Percentiles rank a stretch among this genome's conserved stretches.
Conservation (phyloP, 2,797 vertebrate genomes). For the Salarias fasciatus region DNA sequence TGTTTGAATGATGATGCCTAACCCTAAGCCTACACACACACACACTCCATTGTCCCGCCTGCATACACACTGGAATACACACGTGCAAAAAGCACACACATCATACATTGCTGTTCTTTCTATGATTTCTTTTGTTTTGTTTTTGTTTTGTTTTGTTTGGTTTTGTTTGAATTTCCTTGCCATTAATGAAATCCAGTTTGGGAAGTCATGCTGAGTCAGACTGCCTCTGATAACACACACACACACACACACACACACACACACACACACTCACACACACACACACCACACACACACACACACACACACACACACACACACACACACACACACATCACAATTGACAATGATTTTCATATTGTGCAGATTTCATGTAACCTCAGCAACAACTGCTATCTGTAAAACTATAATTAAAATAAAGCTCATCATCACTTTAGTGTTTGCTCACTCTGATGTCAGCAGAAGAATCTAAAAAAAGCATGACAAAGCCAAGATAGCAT, state of each 20-base stretch:
- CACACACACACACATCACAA: not conserved
- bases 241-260: not conserved
- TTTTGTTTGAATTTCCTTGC: conserved; percentile 35
- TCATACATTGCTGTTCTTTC: conserved; percentile 32
- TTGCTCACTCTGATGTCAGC: no score
- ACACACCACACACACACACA: not conserved
- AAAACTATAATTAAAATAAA: no score
- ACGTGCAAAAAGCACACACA: not conserved
- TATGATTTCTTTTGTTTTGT: conserved; percentile 53
- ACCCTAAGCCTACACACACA: no score
- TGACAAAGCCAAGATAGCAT: no score
- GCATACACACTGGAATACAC: conserved; percentile 14
- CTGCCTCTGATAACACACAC: not conserved
- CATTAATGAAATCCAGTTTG: conserved; percentile 47
- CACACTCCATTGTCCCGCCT: conserved; percentile 26
- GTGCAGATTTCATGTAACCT: no score
- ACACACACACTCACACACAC: not conserved
- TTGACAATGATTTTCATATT: no score
- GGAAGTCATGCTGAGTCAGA: conserved; percentile 58
- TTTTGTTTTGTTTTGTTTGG: no score
- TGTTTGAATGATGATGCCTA: no score
- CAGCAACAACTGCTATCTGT: no score
- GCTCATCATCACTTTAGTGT: no score
- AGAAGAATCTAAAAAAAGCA: no score
- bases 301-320: conserved; percentile 9